Evolutionary conservation across 2,113 vertebrate species (phyloP).

Genomic region (Hipposideros armiger): DNA sequence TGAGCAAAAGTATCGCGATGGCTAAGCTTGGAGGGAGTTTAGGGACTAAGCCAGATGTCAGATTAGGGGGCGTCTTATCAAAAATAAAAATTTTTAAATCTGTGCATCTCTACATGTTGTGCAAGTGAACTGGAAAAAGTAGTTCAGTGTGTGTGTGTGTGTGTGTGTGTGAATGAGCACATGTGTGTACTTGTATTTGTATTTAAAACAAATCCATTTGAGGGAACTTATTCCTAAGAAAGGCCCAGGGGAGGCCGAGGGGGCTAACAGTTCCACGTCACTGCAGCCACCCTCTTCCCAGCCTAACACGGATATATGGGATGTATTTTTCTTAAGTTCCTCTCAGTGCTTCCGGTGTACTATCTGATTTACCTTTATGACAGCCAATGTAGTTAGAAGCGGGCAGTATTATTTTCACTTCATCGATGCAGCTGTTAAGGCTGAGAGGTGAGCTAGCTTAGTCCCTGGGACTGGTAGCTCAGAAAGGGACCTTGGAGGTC

Average conservation of each 20-base stretch:
- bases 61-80: not conserved
- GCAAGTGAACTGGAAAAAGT: not conserved
- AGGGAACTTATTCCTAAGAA: not conserved
- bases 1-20: not conserved
- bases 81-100: not conserved
- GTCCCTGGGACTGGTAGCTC: not conserved
- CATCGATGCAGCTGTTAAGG: not conserved
- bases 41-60: not conserved
- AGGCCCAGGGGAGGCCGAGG: not conserved
- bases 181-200: not conserved
- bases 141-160: not conserved
- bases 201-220: not conserved
- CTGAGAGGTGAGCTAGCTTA: not conserved
- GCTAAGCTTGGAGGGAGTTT: not conserved
- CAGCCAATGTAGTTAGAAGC: not conserved
- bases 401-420: conserved; percentile 16
- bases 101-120: not conserved
- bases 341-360: not conserved
- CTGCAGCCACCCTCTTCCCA: not conserved
- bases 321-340: conserved; percentile 6
- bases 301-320: not conserved
- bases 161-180: too few relatives aligned
- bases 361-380: conserved; percentile 40
- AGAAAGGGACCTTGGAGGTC: not conserved
- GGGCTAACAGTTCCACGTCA: too few relatives aligned